Base-by-base conservation (phyloP, 2,888 invertebrate species). In the Phlogophora meticulosa region DNA sequence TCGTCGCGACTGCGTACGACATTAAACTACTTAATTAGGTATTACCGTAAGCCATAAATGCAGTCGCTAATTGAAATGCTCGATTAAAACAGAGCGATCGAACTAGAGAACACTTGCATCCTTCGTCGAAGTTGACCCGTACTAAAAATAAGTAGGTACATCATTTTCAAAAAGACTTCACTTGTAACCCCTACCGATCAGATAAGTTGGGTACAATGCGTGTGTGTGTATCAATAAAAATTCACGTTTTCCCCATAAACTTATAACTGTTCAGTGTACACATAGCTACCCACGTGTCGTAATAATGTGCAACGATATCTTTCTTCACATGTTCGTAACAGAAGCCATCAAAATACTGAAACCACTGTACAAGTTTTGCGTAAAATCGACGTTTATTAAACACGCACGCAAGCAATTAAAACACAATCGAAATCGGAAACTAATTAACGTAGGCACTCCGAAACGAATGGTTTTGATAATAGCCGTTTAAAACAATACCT, bases 11-110 rank as follows among this genome's bases (percentile, higher is more conserved):
- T 43, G 60, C 48, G 34, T 48, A 61, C 49, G 51, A 59, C 73
- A 81, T 77, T 77, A 38, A 73, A 80, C 72, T 81, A 84, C 86
- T 86, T 28, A 28, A 28, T 28, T 28, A 28, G 28, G 28, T 83
- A 85, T 73, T 77, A 68, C 59, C 53, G 65, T 67, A 70, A 74
- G 69, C 55, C 69, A 79, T 88, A 76, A 83, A 76, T 77, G 85
- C 88, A 89, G 86, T 80, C 84, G 88, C 80, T 89, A 87, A 89
- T 88, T 89, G 81, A 81, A 84, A 86, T 83, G 82, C 78, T 85
- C 85, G 86, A 90, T 90, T 89, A 88, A 87, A 84, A 80, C 76
- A 68, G 71, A 88, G 82, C 80, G 65, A 72, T 73, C 59, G 66
- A 80, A 77, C 72, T 72, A 52, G 36, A 15, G 70, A 80, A 81